phyloP scores from a whole-genome alignment of 1,140 invertebrate species.

The Euwallacea similis region DNA sequence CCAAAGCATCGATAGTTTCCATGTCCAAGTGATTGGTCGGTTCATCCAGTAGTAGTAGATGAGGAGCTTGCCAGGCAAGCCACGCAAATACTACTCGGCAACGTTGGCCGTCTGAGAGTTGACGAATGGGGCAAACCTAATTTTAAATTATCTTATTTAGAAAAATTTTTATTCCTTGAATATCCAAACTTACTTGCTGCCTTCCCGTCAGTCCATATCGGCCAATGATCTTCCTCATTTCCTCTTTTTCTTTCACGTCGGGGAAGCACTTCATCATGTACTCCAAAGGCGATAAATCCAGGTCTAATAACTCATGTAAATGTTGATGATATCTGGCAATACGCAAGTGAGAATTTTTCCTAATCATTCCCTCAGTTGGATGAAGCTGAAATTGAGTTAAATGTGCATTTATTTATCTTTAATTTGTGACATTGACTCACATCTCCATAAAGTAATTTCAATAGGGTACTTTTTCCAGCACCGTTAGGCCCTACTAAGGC shows the following conservation, averaged over 20 bases:
- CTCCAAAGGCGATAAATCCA: slow-evolving; percentile 93
- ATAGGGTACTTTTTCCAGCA: slow-evolving; percentile 95
- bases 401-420: not conserved
- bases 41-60: slow-evolving; percentile 93
- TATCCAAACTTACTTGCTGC: slow-evolving; percentile 75
- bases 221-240: slow-evolving; percentile 99
- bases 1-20: slow-evolving; percentile 98
- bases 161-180: not conserved
- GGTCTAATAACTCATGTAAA: slow-evolving; percentile 92
- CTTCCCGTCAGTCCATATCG: slow-evolving; percentile 92
- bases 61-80: slow-evolving; percentile 93
- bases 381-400: slow-evolving; percentile 66
- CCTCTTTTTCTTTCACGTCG: slow-evolving; percentile 96
- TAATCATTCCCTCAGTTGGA: slow-evolving; percentile 94
- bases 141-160: not conserved
- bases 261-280: slow-evolving; percentile 99
- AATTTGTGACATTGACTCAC: slow-evolving; percentile 58
- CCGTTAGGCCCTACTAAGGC: slow-evolving; percentile 99
- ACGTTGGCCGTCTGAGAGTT: slow-evolving; percentile 96
- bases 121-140: slow-evolving; percentile 93
- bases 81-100: slow-evolving; percentile 99
- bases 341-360: slow-evolving; percentile 95
- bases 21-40: slow-evolving; percentile 99
- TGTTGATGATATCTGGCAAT: slow-evolving; percentile 99
- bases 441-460: slow-evolving; percentile 95